Conservation (phyloP, 2,113 vertebrate genomes). For the Coptodon rendalli region DNA sequence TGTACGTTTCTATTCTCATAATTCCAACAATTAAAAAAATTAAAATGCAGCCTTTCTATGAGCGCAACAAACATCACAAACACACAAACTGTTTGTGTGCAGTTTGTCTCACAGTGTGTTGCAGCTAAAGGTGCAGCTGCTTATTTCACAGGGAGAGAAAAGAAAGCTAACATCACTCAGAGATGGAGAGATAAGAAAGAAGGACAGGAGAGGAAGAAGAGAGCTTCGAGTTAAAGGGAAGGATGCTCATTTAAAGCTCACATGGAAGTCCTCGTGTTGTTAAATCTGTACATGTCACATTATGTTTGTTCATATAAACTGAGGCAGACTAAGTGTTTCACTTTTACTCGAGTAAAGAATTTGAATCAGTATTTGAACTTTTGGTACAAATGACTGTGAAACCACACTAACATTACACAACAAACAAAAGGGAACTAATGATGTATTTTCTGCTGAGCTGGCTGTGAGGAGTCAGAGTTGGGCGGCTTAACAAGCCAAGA, state of each 20-base stretch:
- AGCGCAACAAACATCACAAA: background rate
- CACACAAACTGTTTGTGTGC: background rate
- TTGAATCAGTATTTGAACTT: background rate
- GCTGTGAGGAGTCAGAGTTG: background rate
- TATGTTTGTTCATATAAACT: background rate
- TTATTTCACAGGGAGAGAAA: background rate
- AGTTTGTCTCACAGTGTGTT: background rate
- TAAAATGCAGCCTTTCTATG: background rate
- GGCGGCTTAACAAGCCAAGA: background rate
- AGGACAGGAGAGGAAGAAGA: background rate
- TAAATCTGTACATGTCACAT: background rate
- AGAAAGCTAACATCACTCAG: background rate
- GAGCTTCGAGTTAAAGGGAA: background rate
- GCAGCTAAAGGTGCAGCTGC: background rate
- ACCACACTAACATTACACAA: background rate
- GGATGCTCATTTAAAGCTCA: background rate
- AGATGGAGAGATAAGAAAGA: background rate
- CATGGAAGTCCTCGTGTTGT: accelerated
- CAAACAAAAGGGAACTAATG: background rate
- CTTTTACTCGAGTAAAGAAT: background rate
- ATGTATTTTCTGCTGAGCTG: background rate
- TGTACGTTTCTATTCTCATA: accelerated
- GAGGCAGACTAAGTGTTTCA: background rate
- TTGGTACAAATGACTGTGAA: background rate
- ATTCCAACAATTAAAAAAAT: accelerated